Evolutionary conservation across 2,113 vertebrate species (phyloP), one percentile per base, ranked within the genome.

Genomic region (Oreochromis tanganicae): DNA sequence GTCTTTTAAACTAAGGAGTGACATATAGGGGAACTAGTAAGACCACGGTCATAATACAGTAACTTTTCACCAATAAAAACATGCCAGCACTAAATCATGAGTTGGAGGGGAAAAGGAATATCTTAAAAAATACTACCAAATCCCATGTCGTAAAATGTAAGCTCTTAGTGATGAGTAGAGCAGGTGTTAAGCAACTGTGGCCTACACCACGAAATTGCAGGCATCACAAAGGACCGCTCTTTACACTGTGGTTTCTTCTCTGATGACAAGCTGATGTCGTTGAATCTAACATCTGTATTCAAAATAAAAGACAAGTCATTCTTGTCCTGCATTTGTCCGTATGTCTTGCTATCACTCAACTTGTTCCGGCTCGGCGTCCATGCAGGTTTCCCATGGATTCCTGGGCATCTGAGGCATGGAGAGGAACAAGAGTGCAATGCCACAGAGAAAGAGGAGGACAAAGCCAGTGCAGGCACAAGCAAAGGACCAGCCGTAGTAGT

Each of bases 341-440:
- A 5, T 4, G 73, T 55, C 48, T 5, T 3, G 10, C 50, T 14
- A 7, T 96, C 94, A 96, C 92, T 97, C 95, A 1, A 85, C 95
- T 71, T 96, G 94, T 21, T 99, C 98, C 0, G 97, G 98, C 46
- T 99, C 98, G 0, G 98, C 98, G 0, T 99, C 99, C 98, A 99
- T 99, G 96, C 99, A 99, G 34, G 97, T 97, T 95, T 99, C 99
- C 99, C 99, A 99, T 3, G 98, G 98, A 92, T 99, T 98, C 93
- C 95, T 97, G 80, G 99, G 99, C 97, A 99, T 99, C 24, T 97
- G 98, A 12, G 99, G 99, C 96, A 99, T 97, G 5, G 99, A 98
- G 68, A 99, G 96, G 43, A 99, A 56, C 21, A 99, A 96, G 9
- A 99, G 98, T 13, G 93, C 87, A 0, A 99, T 93, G 75, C 98